These are phyloP conservation scores for Panorpa germanica DNA, from an alignment of 2,888 invertebrate species.

Conservation along the genomic window DNA sequence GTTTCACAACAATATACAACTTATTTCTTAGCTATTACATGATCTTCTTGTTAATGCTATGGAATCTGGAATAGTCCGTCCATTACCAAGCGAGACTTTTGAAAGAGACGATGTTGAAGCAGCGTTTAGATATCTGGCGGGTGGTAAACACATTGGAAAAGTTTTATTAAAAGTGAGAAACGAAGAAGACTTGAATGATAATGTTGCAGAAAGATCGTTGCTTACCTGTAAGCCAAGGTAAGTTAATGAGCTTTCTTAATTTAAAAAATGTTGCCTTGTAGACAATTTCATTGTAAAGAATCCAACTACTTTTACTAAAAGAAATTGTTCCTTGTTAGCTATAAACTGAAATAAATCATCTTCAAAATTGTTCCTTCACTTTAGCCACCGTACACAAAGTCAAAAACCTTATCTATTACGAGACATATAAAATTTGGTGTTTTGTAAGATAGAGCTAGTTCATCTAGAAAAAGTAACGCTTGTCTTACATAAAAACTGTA, in stretches of 20 bases:
- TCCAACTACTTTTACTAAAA: too few relatives aligned
- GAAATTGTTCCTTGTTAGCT: too few relatives aligned
- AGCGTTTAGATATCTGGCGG: slow-evolving; percentile 45
- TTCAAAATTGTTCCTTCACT: too few relatives aligned
- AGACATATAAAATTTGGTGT: too few relatives aligned
- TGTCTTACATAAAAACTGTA: background rate
- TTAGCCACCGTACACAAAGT: too few relatives aligned
- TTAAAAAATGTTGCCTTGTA: background rate
- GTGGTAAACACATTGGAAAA: slow-evolving; percentile 70
- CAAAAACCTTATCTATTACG: too few relatives aligned
- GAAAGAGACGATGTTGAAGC: slow-evolving; percentile 42
- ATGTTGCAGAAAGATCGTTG: slow-evolving; percentile 16
- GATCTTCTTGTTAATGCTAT: slow-evolving; percentile 43
- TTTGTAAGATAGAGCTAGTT: background rate
- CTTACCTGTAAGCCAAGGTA: too few relatives aligned
- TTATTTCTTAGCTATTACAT: slow-evolving; percentile 23
- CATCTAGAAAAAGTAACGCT: background rate
- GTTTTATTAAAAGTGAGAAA: slow-evolving; percentile 23
- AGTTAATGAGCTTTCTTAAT: too few relatives aligned
- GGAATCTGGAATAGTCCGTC: slow-evolving; percentile 42
- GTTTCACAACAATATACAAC: too few relatives aligned
- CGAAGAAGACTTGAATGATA: slow-evolving; percentile 13
- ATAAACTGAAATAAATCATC: too few relatives aligned
- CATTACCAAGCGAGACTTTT: slow-evolving; percentile 45
- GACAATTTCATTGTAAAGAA: too few relatives aligned